Conservation (phyloP, 64 coral and sea anemone genomes). For the Stylophora pistillata region DNA sequence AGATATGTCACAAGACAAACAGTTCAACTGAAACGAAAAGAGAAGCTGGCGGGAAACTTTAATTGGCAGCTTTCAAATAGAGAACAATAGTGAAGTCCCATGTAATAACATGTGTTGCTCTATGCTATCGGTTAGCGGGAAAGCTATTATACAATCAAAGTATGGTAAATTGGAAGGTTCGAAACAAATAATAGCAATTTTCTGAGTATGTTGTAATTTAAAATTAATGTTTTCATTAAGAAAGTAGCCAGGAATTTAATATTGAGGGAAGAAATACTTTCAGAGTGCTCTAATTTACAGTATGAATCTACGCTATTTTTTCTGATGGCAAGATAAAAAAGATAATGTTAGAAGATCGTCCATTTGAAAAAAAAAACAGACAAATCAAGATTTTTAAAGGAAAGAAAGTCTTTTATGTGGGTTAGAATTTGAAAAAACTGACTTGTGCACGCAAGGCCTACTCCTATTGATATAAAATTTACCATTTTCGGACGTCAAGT, state of each 20-base stretch:
- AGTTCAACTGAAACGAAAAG: too few relatives aligned
- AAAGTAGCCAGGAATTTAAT: not conserved
- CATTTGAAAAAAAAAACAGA: not conserved
- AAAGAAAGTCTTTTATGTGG: not conserved
- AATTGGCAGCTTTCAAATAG: too few relatives aligned
- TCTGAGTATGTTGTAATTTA: not conserved
- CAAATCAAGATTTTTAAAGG: not conserved
- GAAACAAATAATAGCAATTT: not conserved
- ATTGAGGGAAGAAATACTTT: not conserved
- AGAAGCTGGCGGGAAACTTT: too few relatives aligned
- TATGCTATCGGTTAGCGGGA: not conserved
- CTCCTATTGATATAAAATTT: conserved; percentile 25
- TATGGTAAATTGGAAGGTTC: not conserved
- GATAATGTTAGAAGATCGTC: not conserved
- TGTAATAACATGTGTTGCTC: not conserved
- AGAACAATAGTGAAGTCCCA: not conserved
- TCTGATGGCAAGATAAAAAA: not conserved
- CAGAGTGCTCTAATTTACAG: not conserved
- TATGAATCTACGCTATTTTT: not conserved
- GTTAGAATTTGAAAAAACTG: not conserved
- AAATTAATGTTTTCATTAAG: not conserved
- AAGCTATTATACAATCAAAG: not conserved
- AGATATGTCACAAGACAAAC: too few relatives aligned
- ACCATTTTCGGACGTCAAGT: not conserved
- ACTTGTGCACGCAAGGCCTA: not conserved